Conservation (phyloP, 1,140 invertebrate species). For the Lerema accius region DNA sequence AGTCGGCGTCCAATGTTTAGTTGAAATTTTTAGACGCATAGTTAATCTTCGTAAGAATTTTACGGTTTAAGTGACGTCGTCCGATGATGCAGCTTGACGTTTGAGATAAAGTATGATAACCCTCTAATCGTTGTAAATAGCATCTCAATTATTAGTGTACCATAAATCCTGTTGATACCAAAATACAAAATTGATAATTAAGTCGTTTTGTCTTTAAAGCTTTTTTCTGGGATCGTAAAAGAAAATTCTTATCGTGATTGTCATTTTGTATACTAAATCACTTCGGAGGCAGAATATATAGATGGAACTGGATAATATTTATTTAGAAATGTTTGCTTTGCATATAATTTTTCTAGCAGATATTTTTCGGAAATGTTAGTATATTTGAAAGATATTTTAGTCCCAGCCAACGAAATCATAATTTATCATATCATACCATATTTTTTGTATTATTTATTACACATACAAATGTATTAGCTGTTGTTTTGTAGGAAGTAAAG, state of each 20-base stretch:
- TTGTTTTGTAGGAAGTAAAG: too few species aligned
- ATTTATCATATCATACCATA: too few species aligned
- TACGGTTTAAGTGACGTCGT: constrained; percentile 8
- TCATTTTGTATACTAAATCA: background rate
- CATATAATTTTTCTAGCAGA: background rate
- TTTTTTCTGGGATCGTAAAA: background rate
- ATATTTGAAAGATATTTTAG: too few species aligned
- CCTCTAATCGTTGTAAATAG: constrained; percentile 9
- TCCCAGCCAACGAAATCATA: too few species aligned
- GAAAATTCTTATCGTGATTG: background rate
- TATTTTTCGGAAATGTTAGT: too few species aligned
- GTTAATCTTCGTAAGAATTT: constrained; percentile 25
- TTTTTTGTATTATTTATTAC: too few species aligned
- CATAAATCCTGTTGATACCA: constrained; percentile 23
- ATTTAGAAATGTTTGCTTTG: background rate
- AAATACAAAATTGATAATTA: constrained; percentile 15
- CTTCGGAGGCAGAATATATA: too few species aligned
- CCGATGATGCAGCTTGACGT: constrained; percentile 13
- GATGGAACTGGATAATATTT: background rate
- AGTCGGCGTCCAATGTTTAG: constrained; percentile 33
- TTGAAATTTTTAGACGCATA: constrained; percentile 27
- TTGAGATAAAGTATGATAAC: constrained; percentile 14
- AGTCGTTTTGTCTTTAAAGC: constrained; percentile 1
- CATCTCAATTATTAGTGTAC: constrained; percentile 19
- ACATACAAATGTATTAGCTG: too few species aligned